Evolutionary conservation across 2,888 invertebrate genomes (phyloP).

Genomic region (Eristalinus sepulchralis): DNA sequence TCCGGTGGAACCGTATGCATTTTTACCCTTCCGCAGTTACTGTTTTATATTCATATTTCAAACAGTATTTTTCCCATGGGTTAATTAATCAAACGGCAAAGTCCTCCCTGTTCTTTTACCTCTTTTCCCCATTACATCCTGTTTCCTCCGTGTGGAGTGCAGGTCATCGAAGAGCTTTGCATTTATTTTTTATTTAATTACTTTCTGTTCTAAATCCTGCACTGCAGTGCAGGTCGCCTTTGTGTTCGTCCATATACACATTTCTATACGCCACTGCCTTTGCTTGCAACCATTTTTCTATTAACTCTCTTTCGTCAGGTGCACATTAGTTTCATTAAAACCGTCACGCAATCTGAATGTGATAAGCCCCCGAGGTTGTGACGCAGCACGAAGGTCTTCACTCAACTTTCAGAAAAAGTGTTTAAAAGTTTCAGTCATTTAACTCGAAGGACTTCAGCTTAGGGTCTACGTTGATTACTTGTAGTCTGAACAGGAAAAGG

Average conservation of each 20-base stretch:
- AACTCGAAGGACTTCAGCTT: not conserved
- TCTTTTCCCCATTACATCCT: not conserved
- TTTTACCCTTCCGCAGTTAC: not conserved
- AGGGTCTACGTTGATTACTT: not conserved
- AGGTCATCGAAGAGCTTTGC: not conserved
- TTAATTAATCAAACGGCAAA: not conserved
- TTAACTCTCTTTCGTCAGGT: not conserved
- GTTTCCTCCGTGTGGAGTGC: not conserved
- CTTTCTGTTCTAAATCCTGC: not conserved
- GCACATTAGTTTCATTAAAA: slow-evolving; percentile 14
- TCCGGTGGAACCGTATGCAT: not conserved
- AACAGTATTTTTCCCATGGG: not conserved
- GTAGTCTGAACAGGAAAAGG: too few relatives aligned
- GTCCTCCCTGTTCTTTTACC: not conserved
- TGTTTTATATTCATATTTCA: not conserved
- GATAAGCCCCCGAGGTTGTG: slow-evolving; percentile 8
- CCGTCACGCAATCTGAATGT: slow-evolving; percentile 40
- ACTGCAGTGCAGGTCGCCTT: not conserved
- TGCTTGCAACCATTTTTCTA: not conserved
- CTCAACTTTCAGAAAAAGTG: slow-evolving; percentile 20
- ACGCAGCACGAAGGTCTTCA: slow-evolving; percentile 48
- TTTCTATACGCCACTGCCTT: not conserved
- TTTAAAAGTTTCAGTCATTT: slow-evolving; percentile 16
- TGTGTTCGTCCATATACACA: too few relatives aligned
- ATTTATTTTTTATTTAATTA: not conserved